A percentile compares a stretch with the other conserved stretches of the same genome.
Conservation (phyloP, 1,140 invertebrate genomes). For the Sarcophaga peregrina region DNA sequence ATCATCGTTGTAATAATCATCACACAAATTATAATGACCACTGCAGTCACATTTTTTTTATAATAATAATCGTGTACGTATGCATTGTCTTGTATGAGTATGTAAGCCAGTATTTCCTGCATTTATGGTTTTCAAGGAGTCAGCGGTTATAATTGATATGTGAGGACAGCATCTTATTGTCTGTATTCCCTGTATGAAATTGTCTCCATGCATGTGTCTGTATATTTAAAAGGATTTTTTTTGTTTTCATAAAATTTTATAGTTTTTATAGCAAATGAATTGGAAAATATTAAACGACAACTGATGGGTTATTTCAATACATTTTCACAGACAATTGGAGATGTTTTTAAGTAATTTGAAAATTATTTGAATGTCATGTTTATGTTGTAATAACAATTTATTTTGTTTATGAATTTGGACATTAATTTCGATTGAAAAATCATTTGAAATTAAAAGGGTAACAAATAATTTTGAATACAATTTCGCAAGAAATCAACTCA, state of each 20-base stretch:
- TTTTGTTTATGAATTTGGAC: too few species aligned
- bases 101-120: not conserved
- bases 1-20: not conserved
- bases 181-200: not conserved
- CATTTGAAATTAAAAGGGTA: too few species aligned
- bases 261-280: not conserved
- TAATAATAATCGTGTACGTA: too few species aligned
- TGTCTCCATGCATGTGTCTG: not conserved
- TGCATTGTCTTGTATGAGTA: too few species aligned
- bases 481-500: too few species aligned
- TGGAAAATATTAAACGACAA: constrained; percentile 6
- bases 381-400: too few species aligned
- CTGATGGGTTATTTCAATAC: not conserved
- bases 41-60: not conserved
- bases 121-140: not conserved
- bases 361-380: too few species aligned
- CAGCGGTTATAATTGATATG: not conserved
- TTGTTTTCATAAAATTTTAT: not conserved
- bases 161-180: not conserved
- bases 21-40: constrained; percentile 13
- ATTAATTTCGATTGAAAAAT: too few species aligned
- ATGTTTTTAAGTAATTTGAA: not conserved
- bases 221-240: not conserved
- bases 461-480: too few species aligned
- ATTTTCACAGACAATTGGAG: constrained; percentile 1